Percentiles rank a stretch among this genome's conserved stretches.
phyloP scores from a whole-genome alignment of 2,797 vertebrate species.

The Pantherophis alleghaniensis region DNA sequence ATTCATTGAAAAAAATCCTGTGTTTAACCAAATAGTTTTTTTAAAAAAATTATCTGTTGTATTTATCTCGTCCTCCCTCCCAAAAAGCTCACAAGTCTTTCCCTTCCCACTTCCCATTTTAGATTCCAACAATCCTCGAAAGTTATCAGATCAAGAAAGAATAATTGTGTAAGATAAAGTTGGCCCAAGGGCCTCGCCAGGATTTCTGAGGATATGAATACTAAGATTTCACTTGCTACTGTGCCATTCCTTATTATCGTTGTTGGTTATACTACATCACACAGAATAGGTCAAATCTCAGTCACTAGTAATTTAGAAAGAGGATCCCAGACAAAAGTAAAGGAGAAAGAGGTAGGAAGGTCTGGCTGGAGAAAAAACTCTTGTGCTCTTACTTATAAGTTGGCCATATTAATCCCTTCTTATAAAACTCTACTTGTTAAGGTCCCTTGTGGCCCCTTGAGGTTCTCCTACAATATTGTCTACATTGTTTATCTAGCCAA shows the following conservation, averaged over 20 bases:
- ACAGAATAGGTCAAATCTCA: not conserved
- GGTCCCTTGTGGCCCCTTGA: not conserved
- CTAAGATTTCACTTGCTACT: not conserved
- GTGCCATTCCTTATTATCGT: not conserved
- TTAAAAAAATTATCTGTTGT: not conserved
- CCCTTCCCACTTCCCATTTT: not conserved
- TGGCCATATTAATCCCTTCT: too few species aligned
- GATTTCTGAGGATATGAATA: not conserved
- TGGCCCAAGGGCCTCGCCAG: not conserved
- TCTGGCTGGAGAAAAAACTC: not conserved
- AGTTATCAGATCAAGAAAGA: not conserved
- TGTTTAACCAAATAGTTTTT: not conserved
- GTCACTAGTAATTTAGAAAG: not conserved
- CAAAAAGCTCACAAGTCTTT: not conserved
- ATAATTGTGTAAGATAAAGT: not conserved
- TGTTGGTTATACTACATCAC: not conserved
- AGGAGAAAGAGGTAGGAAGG: not conserved
- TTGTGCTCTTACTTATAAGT: not conserved
- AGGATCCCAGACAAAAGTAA: not conserved
- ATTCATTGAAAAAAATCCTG: not conserved
- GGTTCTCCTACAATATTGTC: not conserved
- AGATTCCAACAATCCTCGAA: not conserved
- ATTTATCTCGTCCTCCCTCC: not conserved
- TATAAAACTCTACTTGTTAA: not conserved
- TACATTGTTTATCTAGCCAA: not conserved